Percentiles rank a stretch among this genome's conserved stretches.
Evolutionary conservation across 2,113 vertebrate species (phyloP).

Genomic region (Neotoma lepida): DNA sequence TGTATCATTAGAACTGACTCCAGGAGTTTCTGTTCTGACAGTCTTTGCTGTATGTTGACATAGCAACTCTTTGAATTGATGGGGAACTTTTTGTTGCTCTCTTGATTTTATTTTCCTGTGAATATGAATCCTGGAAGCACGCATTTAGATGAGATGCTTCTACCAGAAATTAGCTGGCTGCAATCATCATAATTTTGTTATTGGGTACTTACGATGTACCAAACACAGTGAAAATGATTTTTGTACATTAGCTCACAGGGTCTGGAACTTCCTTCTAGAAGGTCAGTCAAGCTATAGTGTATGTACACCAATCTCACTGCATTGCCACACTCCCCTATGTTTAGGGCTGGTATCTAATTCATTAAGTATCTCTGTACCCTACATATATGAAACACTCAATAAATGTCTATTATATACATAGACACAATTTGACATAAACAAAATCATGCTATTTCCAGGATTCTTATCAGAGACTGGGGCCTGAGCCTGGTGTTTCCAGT

Average conservation of each 20-base stretch:
- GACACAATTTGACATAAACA: constrained; percentile 35
- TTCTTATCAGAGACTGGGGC: not conserved
- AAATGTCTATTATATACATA: not conserved
- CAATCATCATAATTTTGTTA: not conserved
- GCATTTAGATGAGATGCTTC: not conserved
- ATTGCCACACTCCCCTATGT: not conserved
- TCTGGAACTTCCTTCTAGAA: not conserved
- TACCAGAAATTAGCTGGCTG: not conserved
- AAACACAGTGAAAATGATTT: not conserved
- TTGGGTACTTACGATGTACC: not conserved
- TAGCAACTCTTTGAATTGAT: not conserved
- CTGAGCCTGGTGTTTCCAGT: not conserved
- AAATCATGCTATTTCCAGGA: not conserved
- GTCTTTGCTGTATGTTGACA: not conserved
- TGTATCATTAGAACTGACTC: not conserved
- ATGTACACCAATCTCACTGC: not conserved
- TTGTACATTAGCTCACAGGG: not conserved
- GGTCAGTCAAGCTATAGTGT: not conserved
- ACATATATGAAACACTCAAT: not conserved
- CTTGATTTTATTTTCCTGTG: constrained; percentile 40
- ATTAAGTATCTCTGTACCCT: not conserved
- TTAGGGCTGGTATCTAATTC: not conserved
- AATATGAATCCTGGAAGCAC: not conserved
- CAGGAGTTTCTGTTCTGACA: not conserved
- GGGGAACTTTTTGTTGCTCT: not conserved